Evolutionary conservation across 2,888 invertebrate species (phyloP).

Genomic region (Crematogaster levior): DNA sequence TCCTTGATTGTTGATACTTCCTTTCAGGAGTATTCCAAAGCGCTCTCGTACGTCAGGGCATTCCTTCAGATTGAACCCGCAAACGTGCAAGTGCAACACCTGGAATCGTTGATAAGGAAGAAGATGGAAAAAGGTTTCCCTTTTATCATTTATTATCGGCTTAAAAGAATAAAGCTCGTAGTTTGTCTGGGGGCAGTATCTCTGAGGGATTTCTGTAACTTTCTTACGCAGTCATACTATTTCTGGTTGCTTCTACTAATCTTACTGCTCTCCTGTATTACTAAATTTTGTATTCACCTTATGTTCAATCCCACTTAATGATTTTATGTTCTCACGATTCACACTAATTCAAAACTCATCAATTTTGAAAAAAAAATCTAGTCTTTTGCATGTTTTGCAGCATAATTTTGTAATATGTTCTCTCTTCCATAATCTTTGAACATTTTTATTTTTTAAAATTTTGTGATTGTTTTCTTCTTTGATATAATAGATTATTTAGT

Average conservation of each 20-base stretch:
- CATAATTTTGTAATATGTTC: neutral
- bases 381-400: constrained; percentile 10
- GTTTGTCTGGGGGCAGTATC: constrained; percentile 12
- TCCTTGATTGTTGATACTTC: neutral
- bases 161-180: constrained; percentile 48
- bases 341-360: neutral
- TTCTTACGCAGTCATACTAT: constrained; percentile 36
- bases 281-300: constrained; percentile 58
- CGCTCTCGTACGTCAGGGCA: constrained; percentile 93
- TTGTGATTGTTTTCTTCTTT: neutral
- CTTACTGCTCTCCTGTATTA: constrained; percentile 53
- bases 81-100: constrained; percentile 94
- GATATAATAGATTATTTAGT: neutral
- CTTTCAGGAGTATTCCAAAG: constrained; percentile 92
- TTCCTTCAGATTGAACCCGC: constrained; percentile 93
- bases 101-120: constrained; percentile 94
- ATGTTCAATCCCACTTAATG: constrained; percentile 21
- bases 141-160: constrained; percentile 60
- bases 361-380: neutral
- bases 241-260: constrained; percentile 39
- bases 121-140: constrained; percentile 93
- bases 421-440: constrained; percentile 14
- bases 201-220: constrained; percentile 42
- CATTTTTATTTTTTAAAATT: neutral
- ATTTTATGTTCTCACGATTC: neutral